Percentiles rank a stretch among this genome's conserved stretches.
Conservation (phyloP, 1,140 invertebrate genomes). For the Drosophila lacertosa region DNA sequence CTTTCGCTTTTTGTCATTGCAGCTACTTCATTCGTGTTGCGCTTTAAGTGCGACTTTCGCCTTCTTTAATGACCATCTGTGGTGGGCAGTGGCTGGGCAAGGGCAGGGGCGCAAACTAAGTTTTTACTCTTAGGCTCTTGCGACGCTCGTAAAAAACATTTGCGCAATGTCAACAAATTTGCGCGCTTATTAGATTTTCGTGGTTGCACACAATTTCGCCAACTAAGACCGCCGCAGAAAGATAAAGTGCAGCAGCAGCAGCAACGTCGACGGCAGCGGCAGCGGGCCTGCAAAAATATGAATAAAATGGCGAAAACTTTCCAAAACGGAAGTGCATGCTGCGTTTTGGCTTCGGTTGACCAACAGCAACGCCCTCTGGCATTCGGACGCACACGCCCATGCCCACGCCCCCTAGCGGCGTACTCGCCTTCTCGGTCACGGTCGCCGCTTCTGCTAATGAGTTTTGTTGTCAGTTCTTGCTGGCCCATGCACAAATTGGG, state of each 20-base stretch:
- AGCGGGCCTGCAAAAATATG: conserved; percentile 61
- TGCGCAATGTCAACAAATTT: conserved; percentile 83
- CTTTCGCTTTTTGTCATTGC: conserved; percentile 1
- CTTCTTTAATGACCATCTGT: conserved; percentile 28
- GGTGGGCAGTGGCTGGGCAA: neutral
- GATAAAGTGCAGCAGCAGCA: conserved; percentile 76
- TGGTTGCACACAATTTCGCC: conserved; percentile 82
- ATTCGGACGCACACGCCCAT: neutral
- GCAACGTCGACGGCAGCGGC: no score
- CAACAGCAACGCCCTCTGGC: conserved; percentile 31
- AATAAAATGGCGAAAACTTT: conserved; percentile 78
- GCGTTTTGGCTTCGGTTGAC: conserved; percentile 53
- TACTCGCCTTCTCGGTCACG: conserved; percentile 59
- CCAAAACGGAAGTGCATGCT: conserved; percentile 66
- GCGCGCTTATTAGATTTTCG: conserved; percentile 82
- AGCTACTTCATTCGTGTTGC: neutral
- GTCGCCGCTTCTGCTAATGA: conserved; percentile 78
- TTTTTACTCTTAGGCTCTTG: conserved; percentile 34
- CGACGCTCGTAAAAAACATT: conserved; percentile 76
- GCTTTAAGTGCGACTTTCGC: conserved; percentile 30
- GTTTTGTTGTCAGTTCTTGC: conserved; percentile 80
- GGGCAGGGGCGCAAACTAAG: conserved; percentile 1
- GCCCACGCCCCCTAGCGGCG: conserved; percentile 41
- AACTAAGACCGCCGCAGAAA: conserved; percentile 77
- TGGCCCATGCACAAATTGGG: conserved; percentile 70